Percentiles rank a stretch among this genome's conserved stretches.
Evolutionary conservation across 2,797 vertebrate species (phyloP).

Genomic region (Agapornis canus): DNA sequence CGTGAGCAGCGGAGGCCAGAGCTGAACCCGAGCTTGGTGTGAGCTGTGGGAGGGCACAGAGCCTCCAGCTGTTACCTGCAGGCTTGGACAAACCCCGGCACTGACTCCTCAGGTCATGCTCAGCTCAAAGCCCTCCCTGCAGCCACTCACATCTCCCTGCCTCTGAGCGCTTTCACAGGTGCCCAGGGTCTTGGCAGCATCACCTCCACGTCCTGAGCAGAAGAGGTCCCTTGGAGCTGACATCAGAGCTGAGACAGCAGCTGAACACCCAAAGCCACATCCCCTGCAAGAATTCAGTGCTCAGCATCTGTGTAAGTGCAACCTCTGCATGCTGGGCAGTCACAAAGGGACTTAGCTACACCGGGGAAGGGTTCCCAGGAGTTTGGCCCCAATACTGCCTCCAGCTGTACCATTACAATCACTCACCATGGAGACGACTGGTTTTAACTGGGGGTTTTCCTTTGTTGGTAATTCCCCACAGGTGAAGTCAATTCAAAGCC

Average conservation of each 20-base stretch:
- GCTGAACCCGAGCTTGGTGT: background rate
- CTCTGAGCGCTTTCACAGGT: background rate
- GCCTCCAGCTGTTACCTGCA: background rate
- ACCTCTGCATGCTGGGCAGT: background rate
- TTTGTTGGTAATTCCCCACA: background rate
- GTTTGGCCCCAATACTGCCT: background rate
- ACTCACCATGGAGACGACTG: background rate
- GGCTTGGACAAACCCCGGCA: background rate
- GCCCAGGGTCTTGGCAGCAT: background rate
- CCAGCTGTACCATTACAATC: background rate
- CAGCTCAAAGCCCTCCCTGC: background rate
- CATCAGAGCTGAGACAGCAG: background rate
- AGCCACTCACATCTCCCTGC: background rate
- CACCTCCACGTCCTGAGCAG: background rate
- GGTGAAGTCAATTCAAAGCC: background rate
- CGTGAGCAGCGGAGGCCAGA: accelerated
- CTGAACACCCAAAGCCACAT: background rate
- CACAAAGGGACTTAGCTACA: background rate
- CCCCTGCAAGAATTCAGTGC: background rate
- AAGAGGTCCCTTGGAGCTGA: accelerated
- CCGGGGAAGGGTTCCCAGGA: background rate
- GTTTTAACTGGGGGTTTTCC: background rate
- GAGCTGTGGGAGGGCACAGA: background rate
- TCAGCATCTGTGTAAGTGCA: background rate
- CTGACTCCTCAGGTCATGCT: background rate